phyloP scores from a whole-genome alignment of 2,113 vertebrate genomes.

The Choloepus hoffmanni region DNA sequence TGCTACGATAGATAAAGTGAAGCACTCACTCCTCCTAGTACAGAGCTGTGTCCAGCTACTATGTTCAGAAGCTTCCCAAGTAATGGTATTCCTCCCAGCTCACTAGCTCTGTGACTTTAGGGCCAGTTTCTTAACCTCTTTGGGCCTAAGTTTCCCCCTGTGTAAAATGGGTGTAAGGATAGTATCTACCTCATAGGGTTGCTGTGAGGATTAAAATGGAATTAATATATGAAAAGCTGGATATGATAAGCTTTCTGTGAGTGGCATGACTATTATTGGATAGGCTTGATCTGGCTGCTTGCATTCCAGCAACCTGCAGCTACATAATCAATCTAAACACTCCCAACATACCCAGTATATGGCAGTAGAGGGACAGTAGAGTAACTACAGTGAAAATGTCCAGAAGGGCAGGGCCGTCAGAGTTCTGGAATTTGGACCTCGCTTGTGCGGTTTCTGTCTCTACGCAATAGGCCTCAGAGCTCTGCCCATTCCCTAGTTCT shows the following conservation, averaged over 20 bases:
- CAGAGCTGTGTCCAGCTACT: slow-evolving; percentile 37
- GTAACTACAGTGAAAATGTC: not conserved
- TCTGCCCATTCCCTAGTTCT: not conserved
- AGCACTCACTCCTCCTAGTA: not conserved
- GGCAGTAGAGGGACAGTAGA: not conserved
- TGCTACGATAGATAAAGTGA: not conserved
- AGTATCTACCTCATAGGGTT: not conserved
- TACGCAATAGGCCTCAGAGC: not conserved
- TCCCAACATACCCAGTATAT: not conserved
- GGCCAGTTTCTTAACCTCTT: not conserved
- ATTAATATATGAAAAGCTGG: not conserved
- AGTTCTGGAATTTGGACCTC: not conserved
- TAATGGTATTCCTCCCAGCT: slow-evolving; percentile 25
- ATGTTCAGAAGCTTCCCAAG: not conserved
- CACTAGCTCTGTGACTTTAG: not conserved
- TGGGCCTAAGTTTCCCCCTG: not conserved
- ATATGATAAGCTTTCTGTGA: slow-evolving; percentile 37
- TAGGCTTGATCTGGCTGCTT: not conserved
- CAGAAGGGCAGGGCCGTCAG: not conserved
- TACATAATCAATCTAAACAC: not conserved
- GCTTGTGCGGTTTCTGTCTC: slow-evolving; percentile 6
- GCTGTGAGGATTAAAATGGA: slow-evolving; percentile 10
- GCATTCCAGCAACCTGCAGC: slow-evolving; percentile 33
- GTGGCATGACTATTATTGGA: not conserved
- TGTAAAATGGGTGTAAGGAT: not conserved